Base-by-base conservation (phyloP, 2,888 invertebrate genomes). In the Malacosoma neustria region DNA sequence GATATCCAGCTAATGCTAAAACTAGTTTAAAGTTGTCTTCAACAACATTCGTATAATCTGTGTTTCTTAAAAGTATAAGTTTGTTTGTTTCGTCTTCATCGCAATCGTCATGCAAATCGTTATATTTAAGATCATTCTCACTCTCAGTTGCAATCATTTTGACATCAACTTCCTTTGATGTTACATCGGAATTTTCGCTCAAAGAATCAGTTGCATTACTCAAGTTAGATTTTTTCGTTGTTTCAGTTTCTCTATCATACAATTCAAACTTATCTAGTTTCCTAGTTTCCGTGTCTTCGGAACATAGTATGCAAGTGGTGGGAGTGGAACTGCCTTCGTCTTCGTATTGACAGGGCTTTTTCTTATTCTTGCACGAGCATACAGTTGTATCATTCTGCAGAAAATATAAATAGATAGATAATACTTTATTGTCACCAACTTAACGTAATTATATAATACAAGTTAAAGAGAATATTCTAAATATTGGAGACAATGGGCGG, bases 1-100 rank as follows among this genome's bases (percentile, higher is more conserved):
- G 84, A 29, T 84, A 84, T 0, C 76, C 81, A 0, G 72, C 67
- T 38, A 79, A 45, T 3, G 75, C 75, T 13, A 84, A 55, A 1
- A 80, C 75, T 4, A 84, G 43, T 46, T 76, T 84, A 4, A 80
- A 42, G 14, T 62, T 43, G 11, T 80, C 72, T 2, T 73, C 76
- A n/a, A 82, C 73, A 1, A 79, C 67, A 34, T 74, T 72, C 50
- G 63, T 49, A 41, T 84, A 84, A 46, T 84, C 84, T 11, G 62
- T 57, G 35, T 63, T 71, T 12, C 84, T 57, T 2, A 80, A 46
- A 35, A 72, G 67, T 45, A 76, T 76, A 1, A 84, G 50, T 46
- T 73, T 61, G 40, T 72, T 71, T 0, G 79, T 82, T 41, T 81
- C 80, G 33, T 79, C 81, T 2, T 72, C 74, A 6, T 72, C 68